Conservation (phyloP, 30 jellyfish, hydroid and myxozoan genomes). For the Hydractinia echinata region DNA sequence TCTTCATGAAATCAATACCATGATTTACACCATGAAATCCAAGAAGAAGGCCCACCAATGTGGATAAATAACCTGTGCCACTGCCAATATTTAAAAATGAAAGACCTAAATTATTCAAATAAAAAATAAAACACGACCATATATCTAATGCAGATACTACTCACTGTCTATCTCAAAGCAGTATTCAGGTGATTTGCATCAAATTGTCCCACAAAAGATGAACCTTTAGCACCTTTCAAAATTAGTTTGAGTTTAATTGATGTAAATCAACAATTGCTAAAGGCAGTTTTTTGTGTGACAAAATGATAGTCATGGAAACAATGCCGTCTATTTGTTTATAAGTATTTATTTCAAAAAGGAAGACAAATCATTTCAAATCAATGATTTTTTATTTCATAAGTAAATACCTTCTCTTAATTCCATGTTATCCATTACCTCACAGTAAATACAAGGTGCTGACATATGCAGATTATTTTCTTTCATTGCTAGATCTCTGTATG, state of each 20-base stretch:
- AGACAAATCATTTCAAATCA: neutral
- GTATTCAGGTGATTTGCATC: too few relatives aligned
- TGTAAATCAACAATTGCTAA: too few relatives aligned
- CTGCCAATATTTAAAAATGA: constrained; percentile 79
- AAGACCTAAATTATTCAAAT: constrained; percentile 12
- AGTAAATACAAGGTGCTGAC: constrained; percentile 84
- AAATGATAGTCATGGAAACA: neutral
- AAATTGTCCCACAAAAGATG: too few relatives aligned
- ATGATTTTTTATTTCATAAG: neutral
- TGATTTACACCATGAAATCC: constrained; percentile 74
- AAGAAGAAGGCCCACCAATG: constrained; percentile 57
- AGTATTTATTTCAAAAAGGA: neutral
- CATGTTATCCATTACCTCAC: constrained; percentile 83
- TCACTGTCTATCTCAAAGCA: too few relatives aligned
- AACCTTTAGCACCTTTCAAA: too few relatives aligned
- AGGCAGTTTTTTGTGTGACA: too few relatives aligned
- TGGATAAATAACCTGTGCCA: constrained; percentile 86
- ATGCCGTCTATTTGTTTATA: neutral
- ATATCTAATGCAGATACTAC: too few relatives aligned
- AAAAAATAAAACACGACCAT: too few relatives aligned
- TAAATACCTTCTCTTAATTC: constrained; percentile 54
- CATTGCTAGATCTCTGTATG: constrained; percentile 85
- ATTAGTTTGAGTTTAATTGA: too few relatives aligned
- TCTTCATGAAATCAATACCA: constrained; percentile 70
- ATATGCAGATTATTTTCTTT: constrained; percentile 83